Percentiles rank a stretch among this genome's conserved stretches.
Evolutionary conservation across 2,113 vertebrate species (phyloP).

Genomic region (Corythaixoides concolor): DNA sequence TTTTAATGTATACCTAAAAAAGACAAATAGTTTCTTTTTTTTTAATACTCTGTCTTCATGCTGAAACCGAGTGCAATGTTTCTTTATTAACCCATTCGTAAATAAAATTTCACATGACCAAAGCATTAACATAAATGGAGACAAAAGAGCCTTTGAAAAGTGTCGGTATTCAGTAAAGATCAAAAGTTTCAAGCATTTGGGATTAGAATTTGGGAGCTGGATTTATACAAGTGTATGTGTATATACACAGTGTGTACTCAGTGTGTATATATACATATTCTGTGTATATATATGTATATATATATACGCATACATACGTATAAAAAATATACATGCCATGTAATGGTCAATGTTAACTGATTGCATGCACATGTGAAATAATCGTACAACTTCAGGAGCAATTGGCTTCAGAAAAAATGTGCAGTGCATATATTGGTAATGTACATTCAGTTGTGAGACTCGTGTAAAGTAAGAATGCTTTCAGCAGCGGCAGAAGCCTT

Average conservation of each 20-base stretch:
- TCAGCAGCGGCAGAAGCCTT: not conserved
- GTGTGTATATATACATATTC: not conserved
- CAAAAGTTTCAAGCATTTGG: not conserved
- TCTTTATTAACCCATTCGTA: not conserved
- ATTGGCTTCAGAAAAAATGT: not conserved
- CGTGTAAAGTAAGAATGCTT: not conserved
- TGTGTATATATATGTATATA: not conserved
- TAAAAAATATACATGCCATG: not conserved
- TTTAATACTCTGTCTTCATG: not conserved
- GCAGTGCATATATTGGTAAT: not conserved
- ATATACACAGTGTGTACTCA: not conserved
- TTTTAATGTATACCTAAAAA: not conserved
- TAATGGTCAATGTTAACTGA: not conserved
- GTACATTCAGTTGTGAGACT: accelerated
- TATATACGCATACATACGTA: not conserved
- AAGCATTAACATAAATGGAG: not conserved
- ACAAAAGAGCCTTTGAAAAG: not conserved
- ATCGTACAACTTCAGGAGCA: not conserved
- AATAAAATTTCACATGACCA: not conserved
- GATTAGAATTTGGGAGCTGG: not conserved
- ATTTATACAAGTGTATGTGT: not conserved
- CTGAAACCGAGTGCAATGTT: not conserved
- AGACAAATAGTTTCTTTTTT: not conserved
- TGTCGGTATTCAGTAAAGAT: not conserved
- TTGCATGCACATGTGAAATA: not conserved